Evolutionary conservation across 2,797 vertebrate genomes (phyloP), one percentile per base, ranked within the genome.

Genomic region (Artibeus jamaicensis): DNA sequence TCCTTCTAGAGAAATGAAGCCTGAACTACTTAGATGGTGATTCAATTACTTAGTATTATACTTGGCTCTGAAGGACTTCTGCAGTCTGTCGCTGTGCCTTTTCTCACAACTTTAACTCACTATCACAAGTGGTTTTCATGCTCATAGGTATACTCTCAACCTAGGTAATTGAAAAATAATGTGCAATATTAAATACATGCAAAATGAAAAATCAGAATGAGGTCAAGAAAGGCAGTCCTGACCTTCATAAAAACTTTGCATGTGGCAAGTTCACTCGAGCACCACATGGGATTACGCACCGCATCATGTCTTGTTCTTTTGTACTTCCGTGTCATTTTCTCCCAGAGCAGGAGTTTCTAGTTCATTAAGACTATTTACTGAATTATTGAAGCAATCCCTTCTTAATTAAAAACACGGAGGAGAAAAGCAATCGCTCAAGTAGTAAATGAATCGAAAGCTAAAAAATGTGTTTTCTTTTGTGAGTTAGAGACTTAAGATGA

Each of bases 371-470:
- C 55, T 62, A 42, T 90, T 93, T 93, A 62, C 19, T 86, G 76
- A 89, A 96, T 89, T 87, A 65, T 16, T 93, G 39, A 89, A 92
- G 92, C 42, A 76, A 83, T 95, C 77, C 73, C 82, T 88, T 85
- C 59, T 94, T 86, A 29, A 94, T 74, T 90, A 88, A 67, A 93
- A 89, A 89, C 78, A 57, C 59, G 78, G 34, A 57, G 59, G 16
- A 68, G 48, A 57, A 84, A 91, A 67, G 19, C 19, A 86, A 96
- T 86, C 71, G 67, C 93, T 76, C 55, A 90, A 82, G 32, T 34
- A 84, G 21, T 32, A 76, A 94, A 74, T 94, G 24, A 82, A 93
- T 15, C 21, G 3, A 79, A 93, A 92, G 21, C 42, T 84, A 46
- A 89, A 79, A 86, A 62, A 74, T 57, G 59, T 46, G 59, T 57